A percentile compares a stretch with the other conserved stretches of the same genome.
These are phyloP conservation scores for Unio delphinus DNA, from an alignment of 2,888 invertebrate species.

Conservation along the genomic window DNA sequence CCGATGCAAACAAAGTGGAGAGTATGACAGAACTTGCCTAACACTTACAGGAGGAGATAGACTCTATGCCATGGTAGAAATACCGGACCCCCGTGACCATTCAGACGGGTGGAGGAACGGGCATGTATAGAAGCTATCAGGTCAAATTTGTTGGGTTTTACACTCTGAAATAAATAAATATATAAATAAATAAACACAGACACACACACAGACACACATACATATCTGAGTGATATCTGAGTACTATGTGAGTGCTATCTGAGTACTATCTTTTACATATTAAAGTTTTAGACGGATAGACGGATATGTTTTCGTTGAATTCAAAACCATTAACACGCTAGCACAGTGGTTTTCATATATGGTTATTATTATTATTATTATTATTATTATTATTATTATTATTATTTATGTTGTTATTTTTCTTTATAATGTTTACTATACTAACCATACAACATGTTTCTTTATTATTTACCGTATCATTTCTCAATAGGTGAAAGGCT, in stretches of 20 bases:
- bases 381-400: too few relatives aligned
- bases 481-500: slow-evolving; percentile 47
- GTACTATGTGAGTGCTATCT: not conserved
- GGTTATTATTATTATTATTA: too few relatives aligned
- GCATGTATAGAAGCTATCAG: slow-evolving; percentile 53
- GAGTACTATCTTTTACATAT: not conserved
- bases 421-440: too few relatives aligned
- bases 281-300: not conserved
- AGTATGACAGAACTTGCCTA: not conserved
- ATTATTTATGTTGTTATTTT: too few relatives aligned
- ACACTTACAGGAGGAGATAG: slow-evolving; percentile 55
- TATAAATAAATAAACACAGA: not conserved
- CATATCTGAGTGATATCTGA: not conserved
- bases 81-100: slow-evolving; percentile 54
- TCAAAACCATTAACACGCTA: too few relatives aligned
- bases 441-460: not conserved
- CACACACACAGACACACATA: slow-evolving; percentile 1
- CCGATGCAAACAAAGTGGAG: not conserved
- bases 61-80: slow-evolving; percentile 61
- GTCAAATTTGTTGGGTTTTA: slow-evolving; percentile 57
- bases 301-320: too few relatives aligned
- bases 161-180: slow-evolving; percentile 39
- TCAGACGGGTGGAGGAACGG: slow-evolving; percentile 38
- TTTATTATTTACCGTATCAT: slow-evolving; percentile 46
- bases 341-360: too few relatives aligned